These are phyloP conservation scores for Takifugu ocellatus DNA, from an alignment of 2,797 vertebrate genomes.

Conservation along the genomic window DNA sequence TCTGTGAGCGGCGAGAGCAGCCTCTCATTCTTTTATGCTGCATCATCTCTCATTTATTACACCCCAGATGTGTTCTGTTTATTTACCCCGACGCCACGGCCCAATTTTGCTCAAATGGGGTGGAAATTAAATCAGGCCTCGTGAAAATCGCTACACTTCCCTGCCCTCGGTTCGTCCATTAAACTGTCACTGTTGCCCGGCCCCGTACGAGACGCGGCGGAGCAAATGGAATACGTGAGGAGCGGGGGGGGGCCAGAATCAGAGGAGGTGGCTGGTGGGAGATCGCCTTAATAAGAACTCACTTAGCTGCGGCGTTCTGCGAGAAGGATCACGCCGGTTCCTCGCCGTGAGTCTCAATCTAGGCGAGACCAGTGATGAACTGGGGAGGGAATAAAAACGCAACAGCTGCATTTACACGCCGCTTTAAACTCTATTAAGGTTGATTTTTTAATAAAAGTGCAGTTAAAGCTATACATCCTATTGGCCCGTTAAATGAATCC, in stretches of 20 bases:
- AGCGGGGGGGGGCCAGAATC: too few relatives aligned
- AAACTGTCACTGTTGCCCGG: constrained; percentile 63
- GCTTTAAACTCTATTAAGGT: too few relatives aligned
- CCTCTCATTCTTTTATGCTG: too few relatives aligned
- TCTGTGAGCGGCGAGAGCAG: too few relatives aligned
- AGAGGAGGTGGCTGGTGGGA: too few relatives aligned
- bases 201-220: constrained; percentile 17
- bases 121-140: constrained; percentile 61
- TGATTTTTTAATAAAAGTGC: neutral
- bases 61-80: too few relatives aligned
- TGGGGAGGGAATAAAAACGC: too few relatives aligned
- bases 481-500: constrained; percentile 4
- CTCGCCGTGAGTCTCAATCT: too few relatives aligned
- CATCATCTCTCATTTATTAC: too few relatives aligned
- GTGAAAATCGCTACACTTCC: constrained; percentile 55
- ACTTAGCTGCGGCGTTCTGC: constrained; percentile 16
- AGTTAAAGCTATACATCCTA: neutral
- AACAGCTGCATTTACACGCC: neutral
- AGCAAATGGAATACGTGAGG: constrained; percentile 47
- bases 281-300: constrained; percentile 19
- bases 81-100: constrained; percentile 16
- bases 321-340: constrained; percentile 15
- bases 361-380: too few relatives aligned
- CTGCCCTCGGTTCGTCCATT: constrained; percentile 48
- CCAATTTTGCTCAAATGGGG: constrained; percentile 57